phyloP scores from a whole-genome alignment of 2,888 invertebrate species.

The Corbicula japonica region DNA sequence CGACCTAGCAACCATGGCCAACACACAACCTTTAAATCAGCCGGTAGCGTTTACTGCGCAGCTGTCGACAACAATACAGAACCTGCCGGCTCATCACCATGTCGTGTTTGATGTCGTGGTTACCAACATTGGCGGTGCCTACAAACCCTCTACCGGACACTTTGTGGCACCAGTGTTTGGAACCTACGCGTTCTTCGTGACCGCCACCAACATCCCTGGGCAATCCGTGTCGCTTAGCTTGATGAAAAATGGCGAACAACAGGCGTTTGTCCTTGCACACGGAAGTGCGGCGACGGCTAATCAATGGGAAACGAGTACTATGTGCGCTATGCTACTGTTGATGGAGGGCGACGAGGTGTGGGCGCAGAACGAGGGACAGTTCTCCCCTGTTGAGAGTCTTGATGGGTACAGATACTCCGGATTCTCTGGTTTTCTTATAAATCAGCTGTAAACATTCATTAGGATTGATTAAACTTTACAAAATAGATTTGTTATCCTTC shows the following conservation, averaged over 20 bases:
- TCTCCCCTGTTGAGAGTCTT: constrained; percentile 41
- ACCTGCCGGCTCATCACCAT: constrained; percentile 40
- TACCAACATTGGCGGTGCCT: constrained; percentile 48
- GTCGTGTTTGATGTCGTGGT: constrained; percentile 46
- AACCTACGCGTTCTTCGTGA: constrained; percentile 52
- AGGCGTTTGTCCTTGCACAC: constrained; percentile 35
- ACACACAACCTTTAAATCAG: constrained; percentile 13
- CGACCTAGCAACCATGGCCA: constrained; percentile 36
- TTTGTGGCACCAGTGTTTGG: constrained; percentile 48
- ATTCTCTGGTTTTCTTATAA: constrained; percentile 46
- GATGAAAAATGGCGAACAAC: constrained; percentile 38
- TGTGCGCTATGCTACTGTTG: constrained; percentile 22
- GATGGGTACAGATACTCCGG: constrained; percentile 54
- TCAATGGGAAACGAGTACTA: constrained; percentile 50
- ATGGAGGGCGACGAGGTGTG: constrained; percentile 53
- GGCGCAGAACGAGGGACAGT: constrained; percentile 53
- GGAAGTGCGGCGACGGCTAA: constrained; percentile 24
- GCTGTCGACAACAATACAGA: constrained; percentile 42
- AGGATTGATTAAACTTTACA: too few species aligned
- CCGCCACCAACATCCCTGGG: constrained; percentile 42
- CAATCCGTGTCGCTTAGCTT: constrained; percentile 45
- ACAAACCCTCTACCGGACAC: constrained; percentile 29
- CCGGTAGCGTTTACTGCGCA: constrained; percentile 55
- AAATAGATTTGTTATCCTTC: too few species aligned
- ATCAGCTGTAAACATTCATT: constrained; percentile 7